These are phyloP conservation scores for Linnaemya tessellans DNA, from an alignment of 2,888 invertebrate genomes.

Conservation along the genomic window DNA sequence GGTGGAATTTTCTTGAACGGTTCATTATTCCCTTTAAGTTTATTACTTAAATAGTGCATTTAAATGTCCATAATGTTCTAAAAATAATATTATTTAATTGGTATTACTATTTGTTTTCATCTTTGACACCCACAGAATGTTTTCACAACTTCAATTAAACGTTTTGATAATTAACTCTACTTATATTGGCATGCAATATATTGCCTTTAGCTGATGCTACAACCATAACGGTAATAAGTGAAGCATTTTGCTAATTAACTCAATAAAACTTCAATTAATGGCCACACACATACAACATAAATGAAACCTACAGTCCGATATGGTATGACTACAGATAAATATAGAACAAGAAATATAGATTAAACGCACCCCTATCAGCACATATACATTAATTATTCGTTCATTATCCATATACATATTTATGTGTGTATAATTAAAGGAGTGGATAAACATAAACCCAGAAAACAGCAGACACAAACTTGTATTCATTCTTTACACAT, in stretches of 20 bases:
- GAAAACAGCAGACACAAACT: constrained; percentile 3
- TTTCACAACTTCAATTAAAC: background rate
- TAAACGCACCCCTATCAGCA: background rate
- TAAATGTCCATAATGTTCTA: too few relatives aligned
- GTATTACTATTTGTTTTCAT: background rate
- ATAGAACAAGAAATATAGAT: background rate
- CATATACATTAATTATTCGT: background rate
- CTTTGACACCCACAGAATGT: background rate
- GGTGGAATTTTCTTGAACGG: too few relatives aligned
- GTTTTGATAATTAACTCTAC: constrained; percentile 8
- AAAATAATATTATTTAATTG: background rate
- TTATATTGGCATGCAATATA: background rate
- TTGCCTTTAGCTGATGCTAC: background rate
- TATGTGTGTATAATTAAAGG: background rate
- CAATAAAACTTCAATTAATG: constrained; percentile 72
- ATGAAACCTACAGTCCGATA: background rate
- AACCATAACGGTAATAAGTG: constrained; percentile 16
- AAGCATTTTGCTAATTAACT: constrained; percentile 70
- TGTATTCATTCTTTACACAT: background rate
- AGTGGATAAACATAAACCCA: background rate
- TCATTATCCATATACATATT: background rate
- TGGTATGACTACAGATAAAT: background rate
- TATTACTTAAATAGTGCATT: too few relatives aligned
- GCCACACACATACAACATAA: constrained; percentile 49
- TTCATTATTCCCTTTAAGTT: too few relatives aligned